Base-by-base conservation (phyloP, 2,113 vertebrate genomes). In the Silurus asotus region DNA sequence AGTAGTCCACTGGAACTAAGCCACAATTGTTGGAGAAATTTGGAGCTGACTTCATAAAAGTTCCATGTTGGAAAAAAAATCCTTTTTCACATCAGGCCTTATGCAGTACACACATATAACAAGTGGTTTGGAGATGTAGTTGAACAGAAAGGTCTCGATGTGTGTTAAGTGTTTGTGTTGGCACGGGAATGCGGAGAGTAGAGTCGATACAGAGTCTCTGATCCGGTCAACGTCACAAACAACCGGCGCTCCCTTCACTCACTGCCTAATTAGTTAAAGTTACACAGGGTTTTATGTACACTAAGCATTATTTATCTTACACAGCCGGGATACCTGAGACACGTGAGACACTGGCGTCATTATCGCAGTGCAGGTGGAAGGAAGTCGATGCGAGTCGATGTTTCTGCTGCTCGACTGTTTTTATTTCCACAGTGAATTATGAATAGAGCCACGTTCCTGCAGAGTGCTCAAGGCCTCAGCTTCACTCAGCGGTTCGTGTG, bases 341-440 rank as follows among this genome's bases (percentile, higher is more conserved):
- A 62, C 85, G 11, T 82, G 85, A 86, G 82, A 64, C 83, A 58
- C 82, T 55, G 84, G 83, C 74, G 75, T 89, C 74, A 8, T 91
- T 92, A 87, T 81, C 59, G 85, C 84, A 88, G 78, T 70, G 88
- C 89, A 92, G 91, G 90, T 92, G 91, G 88, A 91, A 90, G 91
- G 91, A 93, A 92, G 90, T 90, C 37, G 37, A 37, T 86, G 89
- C 86, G 84, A 82, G 76, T 89, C 78, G 74, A 56, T 89, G 90
- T 89, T 89, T 87, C 85, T 76, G 87, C 2, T 37, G 37, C 70
- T 90, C 85, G 75, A 72, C 62, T 90, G 88, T 92, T 91, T 92
- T 89, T 80, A 81, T 92, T 93, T 93, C 89, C 86, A 88, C 86
- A 83, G 37, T 89, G 53, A 55, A 89, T 86, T 91, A 91, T 89